A percentile compares a stretch with the other conserved stretches of the same genome.
phyloP scores from a whole-genome alignment of 2,113 vertebrate genomes.

The Cottus gobio region DNA sequence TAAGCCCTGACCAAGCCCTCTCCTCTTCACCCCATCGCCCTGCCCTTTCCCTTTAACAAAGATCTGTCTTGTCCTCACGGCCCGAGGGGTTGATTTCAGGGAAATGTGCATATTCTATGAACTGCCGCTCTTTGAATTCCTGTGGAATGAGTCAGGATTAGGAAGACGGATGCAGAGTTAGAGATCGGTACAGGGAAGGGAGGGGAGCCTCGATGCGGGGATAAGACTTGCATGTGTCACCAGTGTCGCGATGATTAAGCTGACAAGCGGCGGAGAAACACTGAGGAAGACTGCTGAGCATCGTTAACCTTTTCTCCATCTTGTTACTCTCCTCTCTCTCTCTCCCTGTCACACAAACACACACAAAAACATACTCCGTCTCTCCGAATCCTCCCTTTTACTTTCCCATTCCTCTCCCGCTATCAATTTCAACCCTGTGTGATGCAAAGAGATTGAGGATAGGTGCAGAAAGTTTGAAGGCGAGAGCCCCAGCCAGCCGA shows the following conservation, averaged over 20 bases:
- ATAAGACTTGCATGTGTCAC: slow-evolving; percentile 60
- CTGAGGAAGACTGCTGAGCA: slow-evolving; percentile 54
- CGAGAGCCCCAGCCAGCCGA: slow-evolving; percentile 50
- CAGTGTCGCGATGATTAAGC: slow-evolving; percentile 63
- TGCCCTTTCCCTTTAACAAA: slow-evolving; percentile 57
- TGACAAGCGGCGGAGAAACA: slow-evolving; percentile 57
- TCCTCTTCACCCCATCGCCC: slow-evolving; percentile 21
- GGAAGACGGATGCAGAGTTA: slow-evolving; percentile 26
- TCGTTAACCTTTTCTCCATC: slow-evolving; percentile 61
- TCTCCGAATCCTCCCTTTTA: slow-evolving; percentile 2
- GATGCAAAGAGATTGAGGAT: slow-evolving; percentile 44
- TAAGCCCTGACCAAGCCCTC: slow-evolving; percentile 12
- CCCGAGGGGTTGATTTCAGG: slow-evolving; percentile 70
- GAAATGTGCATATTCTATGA: slow-evolving; percentile 76
- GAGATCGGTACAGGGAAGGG: slow-evolving; percentile 22
- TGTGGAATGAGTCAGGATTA: slow-evolving; percentile 34
- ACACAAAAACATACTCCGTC: slow-evolving; percentile 11
- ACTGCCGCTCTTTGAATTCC: slow-evolving; percentile 64
- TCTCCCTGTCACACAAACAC: background rate
- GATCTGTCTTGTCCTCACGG: slow-evolving; percentile 59
- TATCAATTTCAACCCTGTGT: slow-evolving; percentile 26
- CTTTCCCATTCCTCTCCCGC: slow-evolving; percentile 6
- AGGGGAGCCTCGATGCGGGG: slow-evolving; percentile 30
- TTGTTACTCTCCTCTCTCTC: slow-evolving; percentile 33
- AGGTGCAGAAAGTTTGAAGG: slow-evolving; percentile 54